Evolutionary conservation across 2,888 invertebrate species (phyloP), one percentile per base, ranked within the genome.

Genomic region (Spodoptera littoralis): DNA sequence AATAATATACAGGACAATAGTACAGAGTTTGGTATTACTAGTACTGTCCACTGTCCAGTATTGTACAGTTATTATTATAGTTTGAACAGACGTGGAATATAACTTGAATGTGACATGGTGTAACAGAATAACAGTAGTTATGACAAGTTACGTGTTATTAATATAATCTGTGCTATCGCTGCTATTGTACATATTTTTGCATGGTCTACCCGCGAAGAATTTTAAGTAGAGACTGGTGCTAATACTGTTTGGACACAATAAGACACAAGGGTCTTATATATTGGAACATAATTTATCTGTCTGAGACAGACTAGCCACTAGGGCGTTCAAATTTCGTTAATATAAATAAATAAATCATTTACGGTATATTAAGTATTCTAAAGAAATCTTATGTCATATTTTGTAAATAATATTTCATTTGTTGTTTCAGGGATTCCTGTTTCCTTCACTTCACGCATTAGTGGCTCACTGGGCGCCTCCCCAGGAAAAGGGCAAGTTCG

Each of bases 391-490:
- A 27, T 27, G 36, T 1, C 9, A 18, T n/a, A 3, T 2, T 6
- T 30, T 22, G 18, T 43, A 11, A 36, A 27, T 11, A 2, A 18
- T 30, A 36, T 1, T 18, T 0, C n/a, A 11, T 43, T 1, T 58
- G 54, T 68, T 68, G 58, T 85, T 87, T 0, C 81, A 96, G 93
- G 96, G 96, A 27, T 92, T 96, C 48, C 87, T 95, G 1, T 96
- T 96, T 80, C 96, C 96, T 0, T 94, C 96, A 0, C 87, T 96
- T 11, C 96, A 96, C 78, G 95, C 95, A 0, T 82, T 97, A 65
- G 96, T 97, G 9, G 96, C 97, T 0, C 96, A 95, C 80, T 97
- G 97, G 97, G 95, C 97, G 0, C 97, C 97, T 0, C 97, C 97
- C 0, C 92, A 95, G 11, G 97, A 97, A 85, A 96, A 96, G 85